phyloP scores from a whole-genome alignment of 2,888 invertebrate genomes.

The Cynaeus angustus region DNA sequence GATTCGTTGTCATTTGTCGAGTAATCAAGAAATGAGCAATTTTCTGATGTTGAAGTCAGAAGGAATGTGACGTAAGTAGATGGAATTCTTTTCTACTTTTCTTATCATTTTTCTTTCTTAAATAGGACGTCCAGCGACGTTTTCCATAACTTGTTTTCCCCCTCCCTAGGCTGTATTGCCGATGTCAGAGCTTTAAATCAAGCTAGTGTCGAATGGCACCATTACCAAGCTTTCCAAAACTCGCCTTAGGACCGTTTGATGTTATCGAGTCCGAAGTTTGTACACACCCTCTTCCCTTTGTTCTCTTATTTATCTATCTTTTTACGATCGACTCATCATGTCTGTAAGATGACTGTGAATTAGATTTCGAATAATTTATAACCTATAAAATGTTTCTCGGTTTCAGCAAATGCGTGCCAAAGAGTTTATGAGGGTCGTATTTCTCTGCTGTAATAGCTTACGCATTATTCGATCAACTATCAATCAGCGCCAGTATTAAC shows the following conservation, averaged over 20 bases:
- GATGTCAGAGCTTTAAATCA: conserved; percentile 59
- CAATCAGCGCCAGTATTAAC: conserved; percentile 42
- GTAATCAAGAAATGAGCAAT: conserved; percentile 27
- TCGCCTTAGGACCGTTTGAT: conserved; percentile 63
- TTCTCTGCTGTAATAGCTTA: conserved; percentile 34
- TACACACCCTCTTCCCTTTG: conserved; percentile 64
- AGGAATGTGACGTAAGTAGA: background rate
- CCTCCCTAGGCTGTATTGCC: conserved; percentile 8
- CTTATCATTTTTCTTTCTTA: background rate
- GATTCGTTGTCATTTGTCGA: conserved; percentile 42
- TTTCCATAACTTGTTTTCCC: conserved; percentile 1
- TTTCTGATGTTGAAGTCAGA: background rate
- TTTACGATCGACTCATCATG: conserved; percentile 61
- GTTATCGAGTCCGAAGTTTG: conserved; percentile 64
- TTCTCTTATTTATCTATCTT: conserved; percentile 61
- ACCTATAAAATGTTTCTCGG: conserved; percentile 54
- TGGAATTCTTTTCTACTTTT: background rate
- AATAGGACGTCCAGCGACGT: background rate
- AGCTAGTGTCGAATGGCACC: conserved; percentile 65
- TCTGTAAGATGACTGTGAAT: conserved; percentile 60
- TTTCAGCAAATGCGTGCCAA: conserved; percentile 46
- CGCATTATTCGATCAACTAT: conserved; percentile 47
- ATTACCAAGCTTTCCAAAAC: conserved; percentile 64
- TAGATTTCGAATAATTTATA: conserved; percentile 60
- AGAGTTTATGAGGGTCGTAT: conserved; percentile 44